Evolutionary conservation across 2,888 invertebrate species (phyloP), one percentile per base, ranked within the genome.

Genomic region (Pristionchus fissidentatus): DNA sequence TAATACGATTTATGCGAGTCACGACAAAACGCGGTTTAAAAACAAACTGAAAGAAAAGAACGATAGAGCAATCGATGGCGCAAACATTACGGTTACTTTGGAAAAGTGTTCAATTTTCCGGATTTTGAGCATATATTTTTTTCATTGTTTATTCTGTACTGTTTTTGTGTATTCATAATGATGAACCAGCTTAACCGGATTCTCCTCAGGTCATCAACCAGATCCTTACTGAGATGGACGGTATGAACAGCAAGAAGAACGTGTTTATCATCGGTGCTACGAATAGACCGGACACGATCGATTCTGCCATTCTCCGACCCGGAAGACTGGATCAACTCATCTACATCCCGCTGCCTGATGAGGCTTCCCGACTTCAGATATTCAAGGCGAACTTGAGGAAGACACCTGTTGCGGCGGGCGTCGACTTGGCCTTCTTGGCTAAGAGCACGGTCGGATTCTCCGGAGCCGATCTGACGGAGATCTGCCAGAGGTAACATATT

Each of bases 201-300:
- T n/a, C n/a, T n/a, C n/a, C n/a, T n/a, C n/a, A n/a, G n/a, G n/a
- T 99, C 85, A 99, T 99, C 93, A 99, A 99, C 94, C 99, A 99
- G 94, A 97, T 99, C 92, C 95, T 99, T 84, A 99, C 99, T 0
- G 99, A 99, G 94, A 99, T 99, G 99, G 99, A 99, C 93, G 99
- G 99, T 92, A 99, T 99, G 98, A 97, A 97, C 55, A 96, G 97
- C 46, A 99, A 99, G 94, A 99, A 99, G 94, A 99, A 99, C 93
- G 99, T 99, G 35, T 99, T 99, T 93, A 99, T 99, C 90, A 99
- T 99, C 93, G 99, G 99, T 93, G 95, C 96, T 88, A 97, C 97
- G 86, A 97, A 97, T 94, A 94, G 96, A 86, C 94, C 95, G 88
- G 99, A 99, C 93, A 99, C 99, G 92, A 99, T 99, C 93, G 99